phyloP scores from a whole-genome alignment of 2,797 vertebrate genomes.

The Hippopotamyrus pictus region DNA sequence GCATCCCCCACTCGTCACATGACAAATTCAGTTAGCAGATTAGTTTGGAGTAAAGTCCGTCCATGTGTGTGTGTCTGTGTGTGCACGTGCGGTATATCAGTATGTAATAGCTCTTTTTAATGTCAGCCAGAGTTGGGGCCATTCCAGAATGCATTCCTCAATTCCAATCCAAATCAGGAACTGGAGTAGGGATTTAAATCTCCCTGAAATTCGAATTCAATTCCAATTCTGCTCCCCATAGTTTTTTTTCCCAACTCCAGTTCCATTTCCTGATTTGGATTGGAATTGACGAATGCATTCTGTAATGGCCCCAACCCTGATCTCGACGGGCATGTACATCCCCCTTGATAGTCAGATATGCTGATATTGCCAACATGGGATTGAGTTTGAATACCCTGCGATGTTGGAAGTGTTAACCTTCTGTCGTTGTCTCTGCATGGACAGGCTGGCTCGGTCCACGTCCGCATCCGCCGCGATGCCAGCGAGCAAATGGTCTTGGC shows the following conservation, averaged over 20 bases:
- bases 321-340: not conserved
- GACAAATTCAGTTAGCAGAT: not conserved
- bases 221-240: not conserved
- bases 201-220: not conserved
- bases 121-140: not conserved
- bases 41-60: not conserved
- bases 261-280: not conserved
- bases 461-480: slow-evolving; percentile 90
- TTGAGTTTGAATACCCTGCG: not conserved
- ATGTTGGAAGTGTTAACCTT: not conserved
- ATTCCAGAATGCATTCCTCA: too few species aligned
- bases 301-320: not conserved
- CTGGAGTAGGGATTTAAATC: not conserved
- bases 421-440: not conserved
- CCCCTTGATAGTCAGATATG: not conserved
- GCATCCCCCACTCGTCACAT: not conserved
- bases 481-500: slow-evolving; percentile 96
- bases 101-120: not conserved
- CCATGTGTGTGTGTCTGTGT: not conserved
- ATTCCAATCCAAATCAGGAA: not conserved
- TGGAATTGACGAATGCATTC: not conserved
- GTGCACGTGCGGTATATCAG: not conserved
- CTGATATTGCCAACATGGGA: not conserved
- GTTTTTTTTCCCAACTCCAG: not conserved
- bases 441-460: slow-evolving; percentile 90